phyloP scores from a whole-genome alignment of 2,888 invertebrate genomes.

The Mesorhabditis sp. region DNA sequence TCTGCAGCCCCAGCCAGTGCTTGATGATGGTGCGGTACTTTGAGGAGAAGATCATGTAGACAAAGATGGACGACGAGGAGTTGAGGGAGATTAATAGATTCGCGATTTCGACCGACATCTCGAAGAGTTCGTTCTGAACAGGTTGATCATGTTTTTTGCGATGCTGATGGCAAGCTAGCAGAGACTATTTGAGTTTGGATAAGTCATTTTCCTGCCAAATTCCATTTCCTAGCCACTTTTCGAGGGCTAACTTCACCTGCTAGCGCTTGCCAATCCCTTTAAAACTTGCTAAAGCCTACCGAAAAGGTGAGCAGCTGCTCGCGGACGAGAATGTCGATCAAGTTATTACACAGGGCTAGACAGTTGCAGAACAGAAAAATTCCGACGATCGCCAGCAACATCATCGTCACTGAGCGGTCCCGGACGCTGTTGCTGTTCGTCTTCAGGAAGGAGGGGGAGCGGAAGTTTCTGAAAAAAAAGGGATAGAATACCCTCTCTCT shows the following conservation, averaged over 20 bases:
- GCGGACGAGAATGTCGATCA: constrained; percentile 43
- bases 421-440: constrained; percentile 41
- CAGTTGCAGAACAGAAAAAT: constrained; percentile 56
- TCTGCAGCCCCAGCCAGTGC: constrained; percentile 49
- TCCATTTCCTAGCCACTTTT: no score
- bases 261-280: no score
- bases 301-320: no score
- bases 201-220: no score
- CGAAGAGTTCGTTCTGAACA: constrained; percentile 25
- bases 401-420: constrained; percentile 51
- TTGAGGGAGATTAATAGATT: constrained; percentile 54
- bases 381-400: constrained; percentile 56
- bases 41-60: constrained; percentile 52
- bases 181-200: no score
- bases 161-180: no score
- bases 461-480: constrained; percentile 26
- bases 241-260: no score
- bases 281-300: no score
- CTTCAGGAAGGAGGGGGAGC: constrained; percentile 33
- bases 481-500: constrained; percentile 13
- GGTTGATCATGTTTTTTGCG: neutral
- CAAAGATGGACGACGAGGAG: constrained; percentile 54
- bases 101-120: constrained; percentile 46
- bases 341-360: constrained; percentile 56
- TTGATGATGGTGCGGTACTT: constrained; percentile 55